phyloP scores from a whole-genome alignment of 2,888 invertebrate species.

The Lysandra coridon region DNA sequence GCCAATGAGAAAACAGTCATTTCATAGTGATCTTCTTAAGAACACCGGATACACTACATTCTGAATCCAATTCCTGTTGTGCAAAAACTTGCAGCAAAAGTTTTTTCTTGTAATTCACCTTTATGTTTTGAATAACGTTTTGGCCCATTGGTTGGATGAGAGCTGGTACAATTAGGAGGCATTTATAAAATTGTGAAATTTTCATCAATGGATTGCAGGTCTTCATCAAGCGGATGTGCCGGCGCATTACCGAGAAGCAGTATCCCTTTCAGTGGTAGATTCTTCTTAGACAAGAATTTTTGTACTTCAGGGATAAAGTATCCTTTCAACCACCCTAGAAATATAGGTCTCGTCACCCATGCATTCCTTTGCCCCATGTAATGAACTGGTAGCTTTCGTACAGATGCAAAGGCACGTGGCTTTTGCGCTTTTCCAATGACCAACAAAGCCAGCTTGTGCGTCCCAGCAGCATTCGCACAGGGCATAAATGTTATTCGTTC shows the following conservation, averaged over 20 bases:
- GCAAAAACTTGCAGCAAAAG: constrained; percentile 30
- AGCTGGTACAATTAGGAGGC: constrained; percentile 42
- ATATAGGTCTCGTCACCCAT: constrained; percentile 43
- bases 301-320: constrained; percentile 39
- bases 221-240: constrained; percentile 42
- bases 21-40: constrained; percentile 29
- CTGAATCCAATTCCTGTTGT: constrained; percentile 26
- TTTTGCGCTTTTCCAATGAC: constrained; percentile 41
- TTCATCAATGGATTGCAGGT: constrained; percentile 40
- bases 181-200: constrained; percentile 39
- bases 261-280: constrained; percentile 41
- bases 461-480: constrained; percentile 39
- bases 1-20: constrained; percentile 28
- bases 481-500: constrained; percentile 38
- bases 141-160: constrained; percentile 44
- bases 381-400: constrained; percentile 33
- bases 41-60: constrained; percentile 25
- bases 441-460: constrained; percentile 38
- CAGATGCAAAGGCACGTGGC: constrained; percentile 33
- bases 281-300: constrained; percentile 20
- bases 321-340: constrained; percentile 42
- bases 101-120: constrained; percentile 41
- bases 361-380: constrained; percentile 37
- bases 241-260: constrained; percentile 45
- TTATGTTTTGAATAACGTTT: constrained; percentile 43